Evolutionary conservation across 2,888 invertebrate species (phyloP), one percentile per base, ranked within the genome.

Genomic region (Nasonovia ribisnigri): DNA sequence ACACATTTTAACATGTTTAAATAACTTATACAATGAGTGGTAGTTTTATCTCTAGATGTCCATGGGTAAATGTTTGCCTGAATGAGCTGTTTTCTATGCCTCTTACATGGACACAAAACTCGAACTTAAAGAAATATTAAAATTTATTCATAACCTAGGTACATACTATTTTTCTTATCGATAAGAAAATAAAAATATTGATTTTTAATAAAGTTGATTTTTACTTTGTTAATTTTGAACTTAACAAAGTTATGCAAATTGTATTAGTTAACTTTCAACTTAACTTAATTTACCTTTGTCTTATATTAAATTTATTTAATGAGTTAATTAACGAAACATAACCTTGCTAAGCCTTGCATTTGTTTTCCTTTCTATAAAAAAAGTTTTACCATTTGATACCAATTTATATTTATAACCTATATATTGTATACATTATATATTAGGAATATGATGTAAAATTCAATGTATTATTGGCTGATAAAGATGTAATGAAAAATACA

Each of bases 401-500:
- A 67, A 67, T 67, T 67, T 67, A 16, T 67, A n/a, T n/a, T 3
- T 67, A 13, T 67, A 67, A n/a, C n/a, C 5, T 1, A 11, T 16
- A 46, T 46, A 46, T 11, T 46, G 11, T 46, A 46, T 54, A 43
- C 60, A 0, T 67, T 42, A 60, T 60, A 42, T 42, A 29, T 67
- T 11, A 94, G 91, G 94, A 94, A 46, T 92, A 60, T 20, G 77
- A 95, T 26, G 96, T 96, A 95, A 96, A 97, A 95, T 97, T 98
- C 95, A 96, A 96, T 6, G 96, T 97, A 84, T 95, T 98, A 24
- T 98, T 98, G 95, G 95, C 95, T 0, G 97, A 97, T 29, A 97
- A 98, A 95, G 96, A 96, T 92, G 96, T 96, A 94, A 95, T 97
- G 95, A 96, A 97, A 10, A 97, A 97, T 94, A 98, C 98, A 0